These are phyloP conservation scores for Drosophila orosa DNA, from an alignment of 1,140 invertebrate species.

Conservation along the genomic window DNA sequence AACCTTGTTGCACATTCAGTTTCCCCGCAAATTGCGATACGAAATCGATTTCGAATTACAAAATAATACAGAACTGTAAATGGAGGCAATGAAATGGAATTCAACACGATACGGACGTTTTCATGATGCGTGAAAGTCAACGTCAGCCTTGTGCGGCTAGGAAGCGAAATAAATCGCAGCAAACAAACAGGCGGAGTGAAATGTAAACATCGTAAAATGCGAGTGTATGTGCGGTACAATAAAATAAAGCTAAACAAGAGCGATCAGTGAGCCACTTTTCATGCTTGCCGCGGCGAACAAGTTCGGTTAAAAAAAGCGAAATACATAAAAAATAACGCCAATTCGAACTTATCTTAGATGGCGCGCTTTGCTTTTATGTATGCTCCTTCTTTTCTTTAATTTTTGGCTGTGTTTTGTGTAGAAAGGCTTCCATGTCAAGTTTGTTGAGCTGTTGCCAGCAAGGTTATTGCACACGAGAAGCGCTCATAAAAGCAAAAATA, in stretches of 20 bases:
- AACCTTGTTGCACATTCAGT: slow-evolving; percentile 51
- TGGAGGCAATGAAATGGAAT: slow-evolving; percentile 51
- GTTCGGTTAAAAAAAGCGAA: slow-evolving; percentile 29
- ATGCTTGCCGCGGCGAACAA: slow-evolving; percentile 43
- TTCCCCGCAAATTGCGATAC: slow-evolving; percentile 43
- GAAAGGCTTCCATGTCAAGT: slow-evolving; percentile 58
- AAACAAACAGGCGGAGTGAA: slow-evolving; percentile 35
- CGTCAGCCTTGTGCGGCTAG: slow-evolving; percentile 58
- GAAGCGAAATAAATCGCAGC: slow-evolving; percentile 67
- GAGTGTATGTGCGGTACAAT: slow-evolving; percentile 26
- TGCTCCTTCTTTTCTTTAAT: slow-evolving; percentile 14
- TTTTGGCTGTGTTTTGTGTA: slow-evolving; percentile 23
- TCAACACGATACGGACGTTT: slow-evolving; percentile 36
- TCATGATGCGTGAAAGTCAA: slow-evolving; percentile 70
- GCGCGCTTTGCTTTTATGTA: slow-evolving; percentile 20
- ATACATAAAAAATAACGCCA: slow-evolving; percentile 51
- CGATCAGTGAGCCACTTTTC: slow-evolving; percentile 63
- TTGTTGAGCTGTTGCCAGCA: slow-evolving; percentile 48
- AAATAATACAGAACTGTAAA: slow-evolving; percentile 66
- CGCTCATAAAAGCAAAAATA: slow-evolving; percentile 25
- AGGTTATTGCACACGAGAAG: slow-evolving; percentile 71
- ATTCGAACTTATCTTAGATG: slow-evolving; percentile 71
- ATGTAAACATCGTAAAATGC: slow-evolving; percentile 63
- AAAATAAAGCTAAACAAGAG: slow-evolving; percentile 42
- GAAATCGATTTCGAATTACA: slow-evolving; percentile 74